These are phyloP conservation scores for Parauchenoglanis punctatus DNA, from an alignment of 2,797 vertebrate genomes.

Conservation along the genomic window DNA sequence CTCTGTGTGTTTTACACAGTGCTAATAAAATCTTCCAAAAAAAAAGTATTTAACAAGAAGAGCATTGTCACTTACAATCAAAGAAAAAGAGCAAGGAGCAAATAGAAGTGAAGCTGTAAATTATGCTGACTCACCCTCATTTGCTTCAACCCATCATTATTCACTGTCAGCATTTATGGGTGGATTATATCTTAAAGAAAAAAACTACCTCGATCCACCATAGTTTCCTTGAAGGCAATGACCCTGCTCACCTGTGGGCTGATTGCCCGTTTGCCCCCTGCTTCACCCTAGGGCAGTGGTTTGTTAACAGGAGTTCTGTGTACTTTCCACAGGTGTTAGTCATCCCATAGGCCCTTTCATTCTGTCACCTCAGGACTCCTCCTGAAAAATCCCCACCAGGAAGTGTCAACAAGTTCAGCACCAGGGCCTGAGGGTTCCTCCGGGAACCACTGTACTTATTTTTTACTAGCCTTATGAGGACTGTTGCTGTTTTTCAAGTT, in stretches of 20 bases:
- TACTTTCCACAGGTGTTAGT: constrained; percentile 60
- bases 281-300: constrained; percentile 32
- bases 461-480: background rate
- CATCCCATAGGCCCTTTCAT: constrained; percentile 40
- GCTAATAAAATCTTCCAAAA: background rate
- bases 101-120: background rate
- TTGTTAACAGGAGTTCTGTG: constrained; percentile 13
- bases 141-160: background rate
- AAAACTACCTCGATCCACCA: background rate
- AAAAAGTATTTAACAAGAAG: background rate
- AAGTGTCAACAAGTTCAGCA: constrained; percentile 42
- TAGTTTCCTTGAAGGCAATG: background rate
- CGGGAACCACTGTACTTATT: constrained; percentile 3
- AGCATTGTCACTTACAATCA: background rate
- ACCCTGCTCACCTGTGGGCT: constrained; percentile 29
- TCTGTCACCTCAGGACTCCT: constrained; percentile 29
- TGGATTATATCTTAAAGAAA: constrained; percentile 14
- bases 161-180: constrained; percentile 9
- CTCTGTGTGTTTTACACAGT: background rate
- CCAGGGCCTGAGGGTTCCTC: constrained; percentile 32
- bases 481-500: background rate
- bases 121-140: background rate
- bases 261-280: background rate
- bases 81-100: background rate
- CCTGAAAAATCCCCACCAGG: constrained; percentile 57